A percentile compares a stretch with the other conserved stretches of the same genome.
Conservation (phyloP, 2,888 invertebrate genomes). For the Ectropis crepuscularia region DNA sequence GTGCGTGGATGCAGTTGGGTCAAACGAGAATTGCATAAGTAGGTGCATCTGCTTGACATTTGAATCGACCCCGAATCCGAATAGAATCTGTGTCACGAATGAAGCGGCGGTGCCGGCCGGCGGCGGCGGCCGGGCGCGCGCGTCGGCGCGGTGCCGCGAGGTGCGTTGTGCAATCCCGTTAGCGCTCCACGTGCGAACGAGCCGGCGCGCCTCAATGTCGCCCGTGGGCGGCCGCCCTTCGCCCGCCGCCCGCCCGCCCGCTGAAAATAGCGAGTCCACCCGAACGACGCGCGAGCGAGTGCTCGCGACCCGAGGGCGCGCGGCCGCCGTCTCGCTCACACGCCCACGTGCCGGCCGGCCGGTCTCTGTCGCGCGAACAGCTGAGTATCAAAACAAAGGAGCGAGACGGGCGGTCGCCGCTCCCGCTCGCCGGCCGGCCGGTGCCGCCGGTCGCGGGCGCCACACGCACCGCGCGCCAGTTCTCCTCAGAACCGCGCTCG, state of each 20-base stretch:
- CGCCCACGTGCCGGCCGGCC: conserved; percentile 55
- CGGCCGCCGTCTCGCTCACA: conserved; percentile 59
- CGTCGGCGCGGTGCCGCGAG: conserved; percentile 51
- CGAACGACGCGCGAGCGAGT: conserved; percentile 49
- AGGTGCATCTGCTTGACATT: conserved; percentile 84
- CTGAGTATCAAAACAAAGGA: conserved; percentile 85
- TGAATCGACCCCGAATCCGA: conserved; percentile 84
- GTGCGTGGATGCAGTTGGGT: conserved; percentile 56
- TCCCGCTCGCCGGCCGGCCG: conserved; percentile 84
- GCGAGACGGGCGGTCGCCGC: conserved; percentile 81
- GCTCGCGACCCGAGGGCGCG: conserved; percentile 53
- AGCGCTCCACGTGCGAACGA: conserved; percentile 78
- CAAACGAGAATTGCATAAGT: conserved; percentile 79
- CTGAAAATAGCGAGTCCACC: conserved; percentile 68
- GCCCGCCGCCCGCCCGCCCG: conserved; percentile 54
- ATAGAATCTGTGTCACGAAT: conserved; percentile 84
- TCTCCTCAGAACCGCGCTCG: conserved; percentile 77
- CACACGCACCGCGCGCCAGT: conserved; percentile 72
- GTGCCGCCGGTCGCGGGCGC: conserved; percentile 67
- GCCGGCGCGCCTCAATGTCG: conserved; percentile 82
- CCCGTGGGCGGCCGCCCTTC: conserved; percentile 73
- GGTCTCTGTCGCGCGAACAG: conserved; percentile 74
- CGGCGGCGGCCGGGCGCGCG: conserved; percentile 45
- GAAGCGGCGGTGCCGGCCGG: conserved; percentile 70
- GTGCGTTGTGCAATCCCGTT: conserved; percentile 83